Conservation (phyloP, 2,113 vertebrate species). For the Mystacornis crossleyi region DNA sequence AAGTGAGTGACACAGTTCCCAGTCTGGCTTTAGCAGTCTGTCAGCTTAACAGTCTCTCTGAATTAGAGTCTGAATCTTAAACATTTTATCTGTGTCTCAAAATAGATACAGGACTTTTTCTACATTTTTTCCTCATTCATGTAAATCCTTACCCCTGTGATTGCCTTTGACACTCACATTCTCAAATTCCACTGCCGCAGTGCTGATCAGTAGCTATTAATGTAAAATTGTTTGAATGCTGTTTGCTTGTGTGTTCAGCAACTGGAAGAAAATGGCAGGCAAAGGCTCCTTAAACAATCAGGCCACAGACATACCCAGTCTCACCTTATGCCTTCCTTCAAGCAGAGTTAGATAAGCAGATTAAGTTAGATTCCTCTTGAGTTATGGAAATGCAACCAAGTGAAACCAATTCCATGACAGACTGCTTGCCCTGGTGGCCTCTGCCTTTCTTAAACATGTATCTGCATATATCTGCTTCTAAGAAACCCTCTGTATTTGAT, state of each 20-base stretch:
- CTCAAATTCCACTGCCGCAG: neutral
- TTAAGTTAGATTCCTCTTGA: neutral
- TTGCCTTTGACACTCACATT: neutral
- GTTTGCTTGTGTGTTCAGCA: neutral
- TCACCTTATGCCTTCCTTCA: neutral
- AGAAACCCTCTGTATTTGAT: neutral
- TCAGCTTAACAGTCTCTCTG: neutral
- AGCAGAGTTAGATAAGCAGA: neutral
- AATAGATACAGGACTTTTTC: neutral
- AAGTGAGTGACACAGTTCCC: neutral
- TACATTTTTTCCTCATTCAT: neutral
- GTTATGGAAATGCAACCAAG: neutral
- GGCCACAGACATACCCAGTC: neutral
- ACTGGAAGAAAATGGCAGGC: neutral
- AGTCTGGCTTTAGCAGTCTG: neutral
- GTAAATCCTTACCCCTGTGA: neutral
- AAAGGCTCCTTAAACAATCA: neutral
- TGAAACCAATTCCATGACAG: neutral
- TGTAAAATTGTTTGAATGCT: neutral
- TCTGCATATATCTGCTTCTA: neutral
- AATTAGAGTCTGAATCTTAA: neutral
- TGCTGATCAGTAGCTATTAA: neutral
- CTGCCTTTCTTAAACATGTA: neutral
- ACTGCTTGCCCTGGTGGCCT: neutral
- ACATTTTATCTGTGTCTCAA: neutral